phyloP scores from a whole-genome alignment of 1,140 invertebrate species.

The Asobara japonica region DNA sequence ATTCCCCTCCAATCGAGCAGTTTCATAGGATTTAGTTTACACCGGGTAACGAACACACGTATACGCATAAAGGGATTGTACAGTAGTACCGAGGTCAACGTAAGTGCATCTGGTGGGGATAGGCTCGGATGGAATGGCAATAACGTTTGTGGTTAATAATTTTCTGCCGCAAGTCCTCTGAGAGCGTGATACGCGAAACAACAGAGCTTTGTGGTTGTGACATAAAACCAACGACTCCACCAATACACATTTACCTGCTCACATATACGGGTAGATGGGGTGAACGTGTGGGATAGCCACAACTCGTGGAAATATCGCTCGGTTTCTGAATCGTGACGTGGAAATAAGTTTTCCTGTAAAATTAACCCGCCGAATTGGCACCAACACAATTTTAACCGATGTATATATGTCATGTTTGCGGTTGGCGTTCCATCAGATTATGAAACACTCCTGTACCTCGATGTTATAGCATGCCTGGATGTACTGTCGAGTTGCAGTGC shows the following conservation, averaged over 20 bases:
- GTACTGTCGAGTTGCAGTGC: background rate
- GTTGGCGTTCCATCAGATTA: background rate
- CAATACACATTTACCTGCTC: background rate
- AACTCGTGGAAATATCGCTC: constrained; percentile 26
- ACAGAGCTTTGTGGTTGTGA: constrained; percentile 29
- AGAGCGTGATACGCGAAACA: constrained; percentile 21
- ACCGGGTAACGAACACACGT: background rate
- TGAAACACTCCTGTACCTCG: background rate
- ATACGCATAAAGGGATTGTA: background rate
- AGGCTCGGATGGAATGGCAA: constrained; percentile 26
- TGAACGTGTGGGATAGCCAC: background rate
- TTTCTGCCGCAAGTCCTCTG: constrained; percentile 26
- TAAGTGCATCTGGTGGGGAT: constrained; percentile 18
- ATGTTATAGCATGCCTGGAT: background rate
- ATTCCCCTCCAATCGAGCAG: constrained; percentile 5
- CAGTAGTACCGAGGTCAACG: constrained; percentile 15
- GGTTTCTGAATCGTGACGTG: constrained; percentile 27
- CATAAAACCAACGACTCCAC: constrained; percentile 25
- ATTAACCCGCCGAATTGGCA: constrained; percentile 29
- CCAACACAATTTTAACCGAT: background rate
- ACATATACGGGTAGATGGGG: background rate
- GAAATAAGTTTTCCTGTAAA: constrained; percentile 33
- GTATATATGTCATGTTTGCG: background rate
- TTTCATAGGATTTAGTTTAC: constrained; percentile 19
- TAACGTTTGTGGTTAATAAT: constrained; percentile 35